Conservation (phyloP, 2,797 vertebrate genomes). For the Distichodus sexfasciatus region DNA sequence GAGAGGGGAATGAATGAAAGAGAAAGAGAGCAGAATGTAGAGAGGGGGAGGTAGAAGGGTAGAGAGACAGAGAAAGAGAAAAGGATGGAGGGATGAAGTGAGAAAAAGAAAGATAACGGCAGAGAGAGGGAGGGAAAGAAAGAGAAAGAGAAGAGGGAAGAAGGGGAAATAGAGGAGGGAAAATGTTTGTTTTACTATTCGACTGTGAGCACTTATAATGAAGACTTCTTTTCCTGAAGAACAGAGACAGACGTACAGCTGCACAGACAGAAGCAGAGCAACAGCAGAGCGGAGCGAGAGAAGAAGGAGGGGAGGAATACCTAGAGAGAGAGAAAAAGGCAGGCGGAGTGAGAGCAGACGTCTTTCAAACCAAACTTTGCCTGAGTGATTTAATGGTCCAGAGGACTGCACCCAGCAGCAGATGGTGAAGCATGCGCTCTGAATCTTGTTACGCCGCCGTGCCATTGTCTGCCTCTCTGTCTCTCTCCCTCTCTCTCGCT, state of each 20-base stretch:
- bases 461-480: constrained; percentile 49
- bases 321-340: not conserved
- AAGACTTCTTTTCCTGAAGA: too few species aligned
- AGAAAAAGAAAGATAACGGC: too few species aligned
- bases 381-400: constrained; percentile 46
- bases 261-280: not conserved
- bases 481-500: constrained; percentile 44
- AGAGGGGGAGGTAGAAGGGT: too few species aligned
- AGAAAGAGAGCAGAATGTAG: too few species aligned
- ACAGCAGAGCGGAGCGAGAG: not conserved
- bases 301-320: not conserved
- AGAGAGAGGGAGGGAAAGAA: too few species aligned
- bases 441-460: constrained; percentile 72
- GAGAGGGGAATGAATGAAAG: too few species aligned
- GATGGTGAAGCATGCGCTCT: constrained; percentile 78
- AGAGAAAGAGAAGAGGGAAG: too few species aligned
- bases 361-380: constrained; percentile 43
- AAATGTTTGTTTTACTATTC: too few species aligned
- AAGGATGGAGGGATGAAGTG: too few species aligned
- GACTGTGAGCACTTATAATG: too few species aligned
- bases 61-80: too few species aligned
- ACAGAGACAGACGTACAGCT: constrained; percentile 4
- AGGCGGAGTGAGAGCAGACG: not conserved
- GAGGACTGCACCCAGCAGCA: constrained; percentile 53
- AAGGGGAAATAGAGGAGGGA: too few species aligned